Evolutionary conservation across 2,797 vertebrate genomes (phyloP), one percentile per base, ranked within the genome.

Genomic region (Babyrousa celebensis): DNA sequence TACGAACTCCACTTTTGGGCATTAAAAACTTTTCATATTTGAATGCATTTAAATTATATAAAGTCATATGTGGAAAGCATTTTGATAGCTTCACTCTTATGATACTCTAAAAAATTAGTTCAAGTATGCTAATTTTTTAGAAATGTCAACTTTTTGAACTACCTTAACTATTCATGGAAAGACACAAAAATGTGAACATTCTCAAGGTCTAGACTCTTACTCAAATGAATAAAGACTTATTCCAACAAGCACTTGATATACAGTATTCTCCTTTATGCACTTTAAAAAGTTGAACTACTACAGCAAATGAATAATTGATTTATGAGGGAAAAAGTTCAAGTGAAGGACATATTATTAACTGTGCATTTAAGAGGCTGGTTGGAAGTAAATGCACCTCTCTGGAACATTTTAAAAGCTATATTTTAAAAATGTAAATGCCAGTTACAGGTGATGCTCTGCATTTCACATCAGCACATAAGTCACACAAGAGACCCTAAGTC

Each of bases 271-370:
- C 91, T 95, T 85, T 83, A 63, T 32, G 52, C 32, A 94, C 93
- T 88, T 94, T 78, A 77, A 80, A 96, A 95, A 96, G 83, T 12
- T 89, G 29, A 96, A 86, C 40, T 79, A 85, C 85, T 92, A 85
- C 29, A 48, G n/a, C 89, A 96, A 94, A 79, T 36, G 12, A 32
- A 93, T 88, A 98, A 97, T 6, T 96, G 89, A 91, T 91, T 97
- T 94, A 95, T 15, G 25, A 77, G 16, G 65, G 25, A 5, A 29
- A 92, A 82, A 97, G 79, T 91, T 95, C 83, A 95, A 92, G 54
- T 32, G n/a, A 96, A 97, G 97, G 92, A 92, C 62, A 94, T 72
- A 65, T 21, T 88, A 63, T 63, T 63, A 90, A 93, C 56, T 60
- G 77, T 75, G 65, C n/a, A 93, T 88, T 85, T 79, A 71, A 95